Percentiles rank a stretch among this genome's conserved stretches.
These are phyloP conservation scores for Tonatia bakeri DNA, from an alignment of 2,113 vertebrate genomes.

Conservation along the genomic window DNA sequence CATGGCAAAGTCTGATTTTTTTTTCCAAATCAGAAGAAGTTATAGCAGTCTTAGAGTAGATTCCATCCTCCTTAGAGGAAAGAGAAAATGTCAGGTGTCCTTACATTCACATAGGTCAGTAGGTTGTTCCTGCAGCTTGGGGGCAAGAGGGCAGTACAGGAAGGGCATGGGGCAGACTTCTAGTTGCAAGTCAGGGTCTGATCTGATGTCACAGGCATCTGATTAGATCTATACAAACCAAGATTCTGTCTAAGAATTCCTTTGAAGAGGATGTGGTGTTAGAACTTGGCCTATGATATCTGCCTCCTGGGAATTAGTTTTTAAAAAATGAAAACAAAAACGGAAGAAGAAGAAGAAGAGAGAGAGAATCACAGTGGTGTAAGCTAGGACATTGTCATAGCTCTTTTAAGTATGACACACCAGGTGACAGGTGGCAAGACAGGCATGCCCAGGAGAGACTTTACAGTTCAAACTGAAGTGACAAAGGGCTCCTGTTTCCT, in stretches of 20 bases:
- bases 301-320: background rate
- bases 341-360: background rate
- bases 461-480: background rate
- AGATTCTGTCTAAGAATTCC: background rate
- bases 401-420: background rate
- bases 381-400: background rate
- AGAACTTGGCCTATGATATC: background rate
- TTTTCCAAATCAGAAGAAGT: background rate
- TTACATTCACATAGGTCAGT: background rate
- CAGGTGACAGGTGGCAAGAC: background rate
- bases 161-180: background rate
- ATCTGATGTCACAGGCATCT: background rate
- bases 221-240: background rate
- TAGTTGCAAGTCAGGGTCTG: too few relatives aligned
- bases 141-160: accelerated
- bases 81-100: background rate
- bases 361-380: background rate
- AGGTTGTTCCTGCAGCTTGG: background rate
- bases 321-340: background rate
- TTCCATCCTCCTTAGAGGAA: background rate
- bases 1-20: background rate
- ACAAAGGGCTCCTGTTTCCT: background rate
- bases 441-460: background rate
- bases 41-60: background rate
- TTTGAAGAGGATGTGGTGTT: background rate